A percentile compares a stretch with the other conserved stretches of the same genome.
These are phyloP conservation scores for Pantherophis alleghaniensis DNA, from an alignment of 2,797 vertebrate species.

Conservation along the genomic window DNA sequence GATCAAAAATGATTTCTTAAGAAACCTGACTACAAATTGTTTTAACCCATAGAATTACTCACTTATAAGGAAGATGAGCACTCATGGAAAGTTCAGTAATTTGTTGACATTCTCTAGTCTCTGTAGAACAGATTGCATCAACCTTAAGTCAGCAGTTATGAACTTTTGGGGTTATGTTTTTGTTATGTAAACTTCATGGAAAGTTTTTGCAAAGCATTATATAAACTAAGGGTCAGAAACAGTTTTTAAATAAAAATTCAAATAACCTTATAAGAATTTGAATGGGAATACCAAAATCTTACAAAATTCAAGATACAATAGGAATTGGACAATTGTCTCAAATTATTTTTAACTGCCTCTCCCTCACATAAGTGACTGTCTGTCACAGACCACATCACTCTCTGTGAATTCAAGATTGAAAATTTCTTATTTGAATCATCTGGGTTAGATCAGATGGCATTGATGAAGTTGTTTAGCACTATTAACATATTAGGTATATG, in stretches of 20 bases:
- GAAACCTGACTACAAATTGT: background rate
- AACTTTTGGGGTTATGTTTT: background rate
- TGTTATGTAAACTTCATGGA: background rate
- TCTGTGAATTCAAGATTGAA: background rate
- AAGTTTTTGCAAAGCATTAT: background rate
- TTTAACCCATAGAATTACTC: background rate
- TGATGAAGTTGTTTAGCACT: background rate
- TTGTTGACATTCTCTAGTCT: background rate
- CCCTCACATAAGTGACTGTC: background rate
- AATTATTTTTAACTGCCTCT: background rate
- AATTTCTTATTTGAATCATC: background rate
- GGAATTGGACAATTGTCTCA: background rate
- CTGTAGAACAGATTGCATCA: background rate
- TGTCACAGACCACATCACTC: background rate
- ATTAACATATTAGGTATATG: background rate
- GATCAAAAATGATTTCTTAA: background rate
- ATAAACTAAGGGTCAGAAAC: background rate
- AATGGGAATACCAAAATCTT: background rate
- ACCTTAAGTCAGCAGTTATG: background rate
- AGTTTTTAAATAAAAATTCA: background rate
- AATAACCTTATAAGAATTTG: background rate
- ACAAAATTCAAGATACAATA: background rate
- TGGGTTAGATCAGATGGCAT: background rate
- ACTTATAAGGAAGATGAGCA: background rate
- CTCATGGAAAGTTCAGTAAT: background rate